phyloP scores from a whole-genome alignment of 2,888 invertebrate genomes.

The Watsonalla binaria region DNA sequence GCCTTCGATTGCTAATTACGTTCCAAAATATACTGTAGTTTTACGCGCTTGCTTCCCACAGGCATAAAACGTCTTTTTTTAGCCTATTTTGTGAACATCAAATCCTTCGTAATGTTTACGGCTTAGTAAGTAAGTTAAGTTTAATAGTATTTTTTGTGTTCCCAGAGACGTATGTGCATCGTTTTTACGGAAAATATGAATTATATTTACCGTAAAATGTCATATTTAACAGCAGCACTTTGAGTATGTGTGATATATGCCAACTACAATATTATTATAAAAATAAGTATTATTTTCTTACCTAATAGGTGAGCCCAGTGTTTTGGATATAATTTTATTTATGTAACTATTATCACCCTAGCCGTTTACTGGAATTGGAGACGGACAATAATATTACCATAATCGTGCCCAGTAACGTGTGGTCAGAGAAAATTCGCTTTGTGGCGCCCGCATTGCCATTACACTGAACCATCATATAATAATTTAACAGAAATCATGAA shows the following conservation, averaged over 20 bases:
- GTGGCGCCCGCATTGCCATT: slow-evolving; percentile 34
- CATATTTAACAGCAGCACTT: too few species aligned
- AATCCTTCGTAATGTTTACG: too few species aligned
- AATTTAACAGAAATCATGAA: slow-evolving; percentile 37
- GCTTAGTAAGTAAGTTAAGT: too few species aligned
- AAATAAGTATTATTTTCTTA: background rate
- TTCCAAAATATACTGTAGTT: slow-evolving; percentile 8
- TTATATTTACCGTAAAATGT: too few species aligned
- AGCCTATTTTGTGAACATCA: too few species aligned
- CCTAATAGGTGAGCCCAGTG: background rate
- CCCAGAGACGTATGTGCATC: too few species aligned
- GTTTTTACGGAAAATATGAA: too few species aligned
- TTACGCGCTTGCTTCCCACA: background rate
- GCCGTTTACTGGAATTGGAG: slow-evolving; percentile 53
- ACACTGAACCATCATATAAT: slow-evolving; percentile 30
- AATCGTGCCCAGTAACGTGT: slow-evolving; percentile 42
- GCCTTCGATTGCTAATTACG: slow-evolving; percentile 23
- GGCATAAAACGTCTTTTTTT: background rate
- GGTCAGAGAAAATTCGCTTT: slow-evolving; percentile 37
- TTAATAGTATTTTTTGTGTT: too few species aligned
- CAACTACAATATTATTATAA: too few species aligned
- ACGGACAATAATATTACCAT: slow-evolving; percentile 59
- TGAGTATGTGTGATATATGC: too few species aligned
- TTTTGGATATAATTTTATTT: slow-evolving; percentile 11
- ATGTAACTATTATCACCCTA: slow-evolving; percentile 27